Evolutionary conservation across 1,140 invertebrate species (phyloP).

Genomic region (Helicoverpa zea): DNA sequence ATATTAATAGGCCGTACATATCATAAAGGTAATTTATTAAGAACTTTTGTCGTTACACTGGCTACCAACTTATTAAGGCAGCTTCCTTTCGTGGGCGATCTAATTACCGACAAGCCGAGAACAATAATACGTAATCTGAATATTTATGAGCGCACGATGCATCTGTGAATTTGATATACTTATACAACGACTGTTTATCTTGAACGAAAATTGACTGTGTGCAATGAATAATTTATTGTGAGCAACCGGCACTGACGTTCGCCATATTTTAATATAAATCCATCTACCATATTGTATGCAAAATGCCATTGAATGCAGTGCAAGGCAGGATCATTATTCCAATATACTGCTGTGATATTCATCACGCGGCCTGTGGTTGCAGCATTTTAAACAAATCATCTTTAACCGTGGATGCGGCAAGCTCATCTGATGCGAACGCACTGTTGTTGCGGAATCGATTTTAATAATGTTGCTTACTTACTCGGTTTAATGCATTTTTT

Average conservation of each 20-base stretch:
- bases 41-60: slow-evolving; percentile 66
- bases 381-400: slow-evolving; percentile 86
- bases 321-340: slow-evolving; percentile 85
- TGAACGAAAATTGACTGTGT: slow-evolving; percentile 84
- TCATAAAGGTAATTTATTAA: slow-evolving; percentile 76
- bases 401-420: slow-evolving; percentile 72
- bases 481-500: slow-evolving; percentile 39
- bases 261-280: slow-evolving; percentile 87
- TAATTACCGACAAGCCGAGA: slow-evolving; percentile 85
- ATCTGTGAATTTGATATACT: slow-evolving; percentile 83
- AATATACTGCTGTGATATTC: slow-evolving; percentile 84
- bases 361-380: slow-evolving; percentile 77
- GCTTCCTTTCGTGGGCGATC: slow-evolving; percentile 85
- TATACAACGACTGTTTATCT: slow-evolving; percentile 76
- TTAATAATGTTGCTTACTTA: slow-evolving; percentile 71
- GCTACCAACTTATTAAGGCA: slow-evolving; percentile 80
- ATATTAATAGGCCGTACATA: slow-evolving; percentile 57
- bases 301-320: slow-evolving; percentile 86
- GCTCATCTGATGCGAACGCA: slow-evolving; percentile 61
- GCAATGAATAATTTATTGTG: slow-evolving; percentile 86
- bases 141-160: slow-evolving; percentile 82
- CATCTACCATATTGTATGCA: slow-evolving; percentile 86
- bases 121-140: slow-evolving; percentile 85
- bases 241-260: slow-evolving; percentile 83
- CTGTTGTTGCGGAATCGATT: slow-evolving; percentile 73